These are phyloP conservation scores for Heliconius nattereri DNA, from an alignment of 1,140 invertebrate species.

Conservation along the genomic window DNA sequence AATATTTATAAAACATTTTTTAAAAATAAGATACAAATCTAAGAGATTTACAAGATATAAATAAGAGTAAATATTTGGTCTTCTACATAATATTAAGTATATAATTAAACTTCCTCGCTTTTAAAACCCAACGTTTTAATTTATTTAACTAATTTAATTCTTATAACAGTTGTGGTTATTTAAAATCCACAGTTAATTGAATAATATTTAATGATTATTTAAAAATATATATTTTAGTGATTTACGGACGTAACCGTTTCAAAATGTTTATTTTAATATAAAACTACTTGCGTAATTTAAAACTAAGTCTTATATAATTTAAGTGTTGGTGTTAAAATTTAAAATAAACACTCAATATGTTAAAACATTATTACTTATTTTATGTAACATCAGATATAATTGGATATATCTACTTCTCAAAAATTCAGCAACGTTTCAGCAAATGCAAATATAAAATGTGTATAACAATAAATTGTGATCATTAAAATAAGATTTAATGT, in stretches of 20 bases:
- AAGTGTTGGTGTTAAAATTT: constrained; percentile 5
- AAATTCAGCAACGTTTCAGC: too few species aligned
- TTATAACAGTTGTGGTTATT: background rate
- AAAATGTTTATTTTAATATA: constrained; percentile 9
- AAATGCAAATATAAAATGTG: too few species aligned
- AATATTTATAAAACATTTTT: too few species aligned
- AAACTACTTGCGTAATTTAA: background rate
- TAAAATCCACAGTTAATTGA: background rate
- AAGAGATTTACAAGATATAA: background rate
- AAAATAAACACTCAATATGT: constrained; percentile 12
- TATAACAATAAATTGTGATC: too few species aligned
- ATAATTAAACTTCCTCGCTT: background rate
- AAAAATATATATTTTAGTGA: constrained; percentile 2
- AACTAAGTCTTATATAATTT: background rate
- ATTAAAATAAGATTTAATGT: too few species aligned
- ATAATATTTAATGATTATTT: constrained; percentile 11
- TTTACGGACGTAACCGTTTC: constrained; percentile 22
- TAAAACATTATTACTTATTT: background rate
- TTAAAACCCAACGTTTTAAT: background rate
- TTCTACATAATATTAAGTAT: background rate
- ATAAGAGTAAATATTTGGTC: background rate
- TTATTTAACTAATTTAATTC: background rate
- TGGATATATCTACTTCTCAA: too few species aligned
- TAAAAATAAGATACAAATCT: background rate
- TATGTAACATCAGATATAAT: background rate